Evolutionary conservation across 1,140 invertebrate species (phyloP).

Genomic region (Xylocopa sonorina): DNA sequence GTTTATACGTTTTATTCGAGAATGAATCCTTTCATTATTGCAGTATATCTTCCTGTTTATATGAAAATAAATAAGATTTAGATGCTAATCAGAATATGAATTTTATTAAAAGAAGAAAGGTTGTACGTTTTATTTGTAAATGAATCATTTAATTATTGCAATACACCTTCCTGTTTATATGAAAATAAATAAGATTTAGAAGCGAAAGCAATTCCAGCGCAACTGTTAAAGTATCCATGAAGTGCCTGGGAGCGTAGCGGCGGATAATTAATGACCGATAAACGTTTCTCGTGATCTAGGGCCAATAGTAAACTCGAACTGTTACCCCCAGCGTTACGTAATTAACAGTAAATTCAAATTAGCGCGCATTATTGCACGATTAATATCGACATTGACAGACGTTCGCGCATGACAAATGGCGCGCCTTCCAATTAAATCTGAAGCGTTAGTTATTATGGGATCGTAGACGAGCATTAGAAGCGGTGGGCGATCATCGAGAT

Average conservation of each 20-base stretch:
- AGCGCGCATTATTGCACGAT: slow-evolving; percentile 38
- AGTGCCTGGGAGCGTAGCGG: neutral
- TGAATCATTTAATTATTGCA: too few relatives aligned
- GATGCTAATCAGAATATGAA: too few relatives aligned
- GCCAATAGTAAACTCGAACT: slow-evolving; percentile 30
- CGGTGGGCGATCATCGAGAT: neutral
- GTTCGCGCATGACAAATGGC: slow-evolving; percentile 2
- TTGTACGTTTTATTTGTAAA: too few relatives aligned
- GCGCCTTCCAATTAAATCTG: neutral
- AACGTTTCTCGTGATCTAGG: slow-evolving; percentile 32
- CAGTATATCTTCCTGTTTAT: too few relatives aligned
- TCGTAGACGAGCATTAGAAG: neutral
- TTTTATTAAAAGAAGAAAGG: too few relatives aligned
- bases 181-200: too few relatives aligned
- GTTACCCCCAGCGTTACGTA: slow-evolving; percentile 6
- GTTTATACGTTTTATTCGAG: too few relatives aligned
- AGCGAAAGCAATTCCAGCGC: neutral
- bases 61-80: too few relatives aligned
- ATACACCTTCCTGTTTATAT: too few relatives aligned
- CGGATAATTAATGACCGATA: slow-evolving; percentile 20
- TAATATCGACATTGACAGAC: slow-evolving; percentile 38
- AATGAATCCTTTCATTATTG: too few relatives aligned
- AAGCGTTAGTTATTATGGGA: neutral
- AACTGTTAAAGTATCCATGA: slow-evolving; percentile 29
- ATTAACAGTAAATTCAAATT: slow-evolving; percentile 54